Conservation (phyloP, 2,888 invertebrate species). For the Autographa pulchrina region DNA sequence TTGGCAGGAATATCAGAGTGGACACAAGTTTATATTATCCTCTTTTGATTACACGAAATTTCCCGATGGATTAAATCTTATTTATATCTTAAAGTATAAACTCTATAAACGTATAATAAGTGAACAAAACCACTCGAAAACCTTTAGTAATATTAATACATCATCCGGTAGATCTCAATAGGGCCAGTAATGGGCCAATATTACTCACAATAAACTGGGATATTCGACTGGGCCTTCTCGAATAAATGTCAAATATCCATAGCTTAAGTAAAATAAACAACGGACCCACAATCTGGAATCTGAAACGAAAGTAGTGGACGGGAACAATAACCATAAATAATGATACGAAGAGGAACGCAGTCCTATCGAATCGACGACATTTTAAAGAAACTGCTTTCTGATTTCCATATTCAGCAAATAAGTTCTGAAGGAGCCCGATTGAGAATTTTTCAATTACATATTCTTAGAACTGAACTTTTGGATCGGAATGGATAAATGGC, state of each 20-base stretch:
- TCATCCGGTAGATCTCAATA: conserved; percentile 56
- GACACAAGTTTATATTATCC: not conserved
- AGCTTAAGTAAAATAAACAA: conserved; percentile 78
- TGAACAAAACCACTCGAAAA: conserved; percentile 38
- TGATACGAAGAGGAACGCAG: conserved; percentile 65
- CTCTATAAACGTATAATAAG: conserved; percentile 11
- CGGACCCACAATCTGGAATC: conserved; percentile 62
- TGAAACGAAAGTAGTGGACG: conserved; percentile 59
- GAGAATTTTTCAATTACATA: conserved; percentile 6
- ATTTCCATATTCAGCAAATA: conserved; percentile 30
- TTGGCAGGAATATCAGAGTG: not conserved
- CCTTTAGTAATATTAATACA: conserved; percentile 60
- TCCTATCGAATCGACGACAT: conserved; percentile 28
- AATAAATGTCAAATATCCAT: conserved; percentile 78
- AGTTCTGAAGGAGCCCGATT: not conserved
- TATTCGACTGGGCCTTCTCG: conserved; percentile 48
- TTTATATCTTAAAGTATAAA: not conserved
- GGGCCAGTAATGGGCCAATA: conserved; percentile 57
- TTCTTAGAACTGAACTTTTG: not conserved
- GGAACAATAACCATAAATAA: conserved; percentile 83
- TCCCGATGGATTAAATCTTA: not conserved
- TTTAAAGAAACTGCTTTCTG: conserved; percentile 17
- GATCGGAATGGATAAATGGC: not conserved
- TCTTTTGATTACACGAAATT: too few relatives aligned
- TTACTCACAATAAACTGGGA: conserved; percentile 63